Conservation (phyloP, 2,888 invertebrate species). For the Cylloceria caligata region DNA sequence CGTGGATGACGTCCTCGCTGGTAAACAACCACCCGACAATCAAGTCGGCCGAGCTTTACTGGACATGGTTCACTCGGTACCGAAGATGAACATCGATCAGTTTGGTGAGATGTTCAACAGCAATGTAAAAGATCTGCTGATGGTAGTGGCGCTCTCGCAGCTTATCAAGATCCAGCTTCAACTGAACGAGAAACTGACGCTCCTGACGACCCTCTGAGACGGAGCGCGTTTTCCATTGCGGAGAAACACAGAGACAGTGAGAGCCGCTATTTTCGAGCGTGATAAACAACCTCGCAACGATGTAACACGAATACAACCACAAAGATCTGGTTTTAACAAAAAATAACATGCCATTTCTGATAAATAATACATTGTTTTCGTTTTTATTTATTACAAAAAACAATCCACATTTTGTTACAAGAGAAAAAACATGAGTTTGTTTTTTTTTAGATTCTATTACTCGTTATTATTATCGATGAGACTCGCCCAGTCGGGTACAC, state of each 20-base stretch:
- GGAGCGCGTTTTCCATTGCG: conserved; percentile 40
- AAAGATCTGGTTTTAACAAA: conserved; percentile 32
- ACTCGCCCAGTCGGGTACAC: conserved; percentile 94
- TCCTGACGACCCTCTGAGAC: conserved; percentile 89
- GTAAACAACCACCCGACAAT: conserved; percentile 90
- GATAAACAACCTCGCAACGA: conserved; percentile 3
- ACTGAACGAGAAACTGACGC: conserved; percentile 97
- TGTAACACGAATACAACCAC: conserved; percentile 33
- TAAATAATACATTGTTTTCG: conserved; percentile 48
- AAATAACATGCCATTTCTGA: conserved; percentile 60
- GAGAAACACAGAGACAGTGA: conserved; percentile 41
- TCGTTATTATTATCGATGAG: conserved; percentile 86
- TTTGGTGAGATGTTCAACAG: conserved; percentile 98
- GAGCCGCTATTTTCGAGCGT: conserved; percentile 18
- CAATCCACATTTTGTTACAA: neutral
- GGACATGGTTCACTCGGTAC: conserved; percentile 96
- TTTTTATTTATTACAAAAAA: conserved; percentile 34
- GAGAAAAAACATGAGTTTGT: neutral
- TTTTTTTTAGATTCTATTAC: conserved; percentile 12
- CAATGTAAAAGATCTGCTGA: conserved; percentile 98
- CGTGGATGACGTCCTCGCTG: conserved; percentile 96
- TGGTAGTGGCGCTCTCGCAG: conserved; percentile 98
- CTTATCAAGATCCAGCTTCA: conserved; percentile 98
- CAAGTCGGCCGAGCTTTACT: conserved; percentile 95
- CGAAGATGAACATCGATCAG: conserved; percentile 95